Base-by-base conservation (phyloP, 2,888 invertebrate species). In the Eustalomyia histrio region DNA sequence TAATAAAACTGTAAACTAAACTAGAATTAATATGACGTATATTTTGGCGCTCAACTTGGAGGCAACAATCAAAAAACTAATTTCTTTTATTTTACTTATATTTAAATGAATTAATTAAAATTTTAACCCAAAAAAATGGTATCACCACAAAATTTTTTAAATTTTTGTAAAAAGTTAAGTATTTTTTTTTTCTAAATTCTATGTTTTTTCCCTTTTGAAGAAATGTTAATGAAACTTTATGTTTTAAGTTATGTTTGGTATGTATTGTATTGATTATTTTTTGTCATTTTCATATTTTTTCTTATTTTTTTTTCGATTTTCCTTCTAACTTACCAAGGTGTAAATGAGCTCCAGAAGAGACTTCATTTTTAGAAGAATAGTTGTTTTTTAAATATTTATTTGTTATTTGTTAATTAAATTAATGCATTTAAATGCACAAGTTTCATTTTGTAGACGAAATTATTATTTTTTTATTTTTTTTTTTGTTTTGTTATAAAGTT, bases 291-390 rank as follows among this genome's bases (percentile, higher is more conserved):
- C 12, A 21, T 64, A 35, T 61, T 35, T 5, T 43, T 6, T 67
- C 29, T 39, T 71, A 35, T 57, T 64, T 53, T 39, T n/a, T 18
- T 58, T 75, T 79, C 65, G 55, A 78, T 83, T 83, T 82, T 84
- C 83, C 84, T 85, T 86, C 92, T 92, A 92, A 97, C 97, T 97
- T 97, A 97, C 97, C 97, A 95, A 95, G 97, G 96, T 94, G 96
- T 96, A 95, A 97, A 97, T 95, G 96, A 97, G 95, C 96, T 97
- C 97, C 97, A 97, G 96, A 97, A 97, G 95, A 96, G 96, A 96
- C 97, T 97, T 96, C 95, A 87, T 86, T 86, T 84, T 84, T 74
- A 69, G 72, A 52, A 63, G 47, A 64, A 65, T 47, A 72, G 67
- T 75, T 60, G 75, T 68, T 67, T 29, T 24, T 65, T 16, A 57